These are phyloP conservation scores for Pseudomugil tenellus DNA, from an alignment of 2,797 vertebrate species.

Conservation along the genomic window DNA sequence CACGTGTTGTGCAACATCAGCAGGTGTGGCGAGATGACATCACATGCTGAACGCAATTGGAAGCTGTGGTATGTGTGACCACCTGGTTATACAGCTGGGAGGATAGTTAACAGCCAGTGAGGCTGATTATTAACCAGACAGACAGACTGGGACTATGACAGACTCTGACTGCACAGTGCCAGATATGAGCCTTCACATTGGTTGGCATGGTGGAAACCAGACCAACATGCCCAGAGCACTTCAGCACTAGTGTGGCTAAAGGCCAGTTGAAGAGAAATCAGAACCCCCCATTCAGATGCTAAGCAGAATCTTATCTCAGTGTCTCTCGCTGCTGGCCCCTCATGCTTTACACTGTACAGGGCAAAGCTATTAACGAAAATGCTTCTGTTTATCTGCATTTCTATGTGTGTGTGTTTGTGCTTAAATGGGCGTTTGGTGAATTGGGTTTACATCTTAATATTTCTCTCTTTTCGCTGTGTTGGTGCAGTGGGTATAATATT, in stretches of 20 bases:
- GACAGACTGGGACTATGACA: slow-evolving; percentile 53
- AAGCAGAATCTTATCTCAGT: slow-evolving; percentile 82
- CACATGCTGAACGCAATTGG: slow-evolving; percentile 63
- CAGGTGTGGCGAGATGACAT: slow-evolving; percentile 75
- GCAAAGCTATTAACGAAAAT: slow-evolving; percentile 77
- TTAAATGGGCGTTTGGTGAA: slow-evolving; percentile 10
- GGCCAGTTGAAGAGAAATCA: slow-evolving; percentile 80
- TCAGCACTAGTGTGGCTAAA: slow-evolving; percentile 74
- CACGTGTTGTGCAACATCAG: slow-evolving; percentile 41
- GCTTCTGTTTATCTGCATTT: slow-evolving; percentile 41
- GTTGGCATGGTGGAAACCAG: slow-evolving; percentile 62
- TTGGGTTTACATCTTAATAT: slow-evolving; percentile 9
- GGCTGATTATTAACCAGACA: slow-evolving; percentile 71
- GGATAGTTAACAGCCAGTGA: slow-evolving; percentile 69
- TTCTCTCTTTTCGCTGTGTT: slow-evolving; percentile 12
- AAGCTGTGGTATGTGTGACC: slow-evolving; percentile 71
- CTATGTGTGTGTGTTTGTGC: slow-evolving; percentile 25
- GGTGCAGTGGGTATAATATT: slow-evolving; percentile 4
- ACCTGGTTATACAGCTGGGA: slow-evolving; percentile 78
- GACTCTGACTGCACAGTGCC: slow-evolving; percentile 56
- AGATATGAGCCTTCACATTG: slow-evolving; percentile 66
- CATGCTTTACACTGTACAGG: slow-evolving; percentile 78
- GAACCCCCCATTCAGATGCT: slow-evolving; percentile 80
- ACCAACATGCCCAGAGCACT: slow-evolving; percentile 69
- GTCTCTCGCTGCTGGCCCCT: slow-evolving; percentile 69